phyloP scores from a whole-genome alignment of 1,140 invertebrate genomes.

The Drosophila mauritiana region DNA sequence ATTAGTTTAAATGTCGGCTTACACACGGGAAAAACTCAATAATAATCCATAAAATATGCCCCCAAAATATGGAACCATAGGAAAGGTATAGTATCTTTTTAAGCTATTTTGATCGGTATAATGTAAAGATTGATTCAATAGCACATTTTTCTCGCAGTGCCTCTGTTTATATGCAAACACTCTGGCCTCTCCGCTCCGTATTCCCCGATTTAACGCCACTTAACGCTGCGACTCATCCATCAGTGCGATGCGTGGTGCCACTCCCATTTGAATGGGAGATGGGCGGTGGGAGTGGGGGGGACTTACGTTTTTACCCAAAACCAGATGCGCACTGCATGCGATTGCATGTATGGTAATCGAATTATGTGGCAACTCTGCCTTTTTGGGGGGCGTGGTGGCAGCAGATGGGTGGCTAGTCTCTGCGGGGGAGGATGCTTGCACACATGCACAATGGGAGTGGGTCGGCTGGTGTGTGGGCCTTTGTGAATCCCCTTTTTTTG shows the following conservation, averaged over 20 bases:
- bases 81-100: no score
- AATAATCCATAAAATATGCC: not conserved
- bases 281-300: not conserved
- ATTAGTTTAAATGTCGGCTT: not conserved
- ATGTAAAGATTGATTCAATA: no score
- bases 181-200: no score
- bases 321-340: slow-evolving; percentile 48
- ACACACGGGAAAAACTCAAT: not conserved
- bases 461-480: not conserved
- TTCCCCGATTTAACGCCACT: slow-evolving; percentile 35
- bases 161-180: not conserved
- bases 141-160: not conserved
- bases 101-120: no score
- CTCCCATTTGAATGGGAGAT: not conserved
- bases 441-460: slow-evolving; percentile 6
- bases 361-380: slow-evolving; percentile 72
- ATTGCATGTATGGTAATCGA: slow-evolving; percentile 68
- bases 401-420: not conserved
- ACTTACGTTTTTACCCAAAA: slow-evolving; percentile 31
- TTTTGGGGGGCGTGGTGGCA: not conserved
- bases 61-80: no score
- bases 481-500: no score
- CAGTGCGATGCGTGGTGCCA: slow-evolving; percentile 5
- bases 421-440: not conserved
- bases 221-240: slow-evolving; percentile 21